Evolutionary conservation across 2,888 invertebrate genomes (phyloP), one percentile per base, ranked within the genome.

Genomic region (Synergus laeviventris): DNA sequence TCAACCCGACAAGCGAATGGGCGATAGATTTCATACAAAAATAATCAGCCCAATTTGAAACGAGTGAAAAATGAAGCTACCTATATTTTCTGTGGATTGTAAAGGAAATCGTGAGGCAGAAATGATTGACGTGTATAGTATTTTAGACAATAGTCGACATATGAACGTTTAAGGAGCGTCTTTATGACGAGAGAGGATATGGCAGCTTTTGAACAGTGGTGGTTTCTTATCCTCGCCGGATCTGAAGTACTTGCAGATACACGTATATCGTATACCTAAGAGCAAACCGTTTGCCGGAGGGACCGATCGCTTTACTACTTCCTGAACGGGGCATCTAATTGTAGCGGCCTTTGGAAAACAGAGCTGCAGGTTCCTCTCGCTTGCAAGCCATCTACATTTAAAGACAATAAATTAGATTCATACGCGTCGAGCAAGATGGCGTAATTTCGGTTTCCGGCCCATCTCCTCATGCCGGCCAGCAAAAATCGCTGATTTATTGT

Each of bases 371-470:
- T 77, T 74, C 38, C 74, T 74, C 76, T 74, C 76, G 74, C 24
- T 75, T 76, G 78, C 78, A 75, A 77, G 79, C 79, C 77, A 80
- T 79, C 77, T 79, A 77, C 80, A 80, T 81, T 81, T 80, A 78
- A 86, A 84, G 84, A 84, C 87, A 76, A 86, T 86, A 86, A 86
- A 86, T 86, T 87, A 86, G 78, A 83, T 82, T 78, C 49, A 36
- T 70, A 36, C n/a, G 42, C 66, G 31, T 45, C 45, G 1, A 64
- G 81, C 75, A 78, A 85, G 85, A 81, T 84, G 84, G 81, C 81
- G 84, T 86, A 87, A 87, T 87, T 87, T 87, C 74, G 85, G 85
- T 87, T 87, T 86, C 82, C 85, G 70, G 36, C 49, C 70, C 81
- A 81, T 81, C 82, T 80, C 82, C 82, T 81, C 31, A 49, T 54